Evolutionary conservation across 2,113 vertebrate species (phyloP).

Genomic region (Cynocephalus volans): DNA sequence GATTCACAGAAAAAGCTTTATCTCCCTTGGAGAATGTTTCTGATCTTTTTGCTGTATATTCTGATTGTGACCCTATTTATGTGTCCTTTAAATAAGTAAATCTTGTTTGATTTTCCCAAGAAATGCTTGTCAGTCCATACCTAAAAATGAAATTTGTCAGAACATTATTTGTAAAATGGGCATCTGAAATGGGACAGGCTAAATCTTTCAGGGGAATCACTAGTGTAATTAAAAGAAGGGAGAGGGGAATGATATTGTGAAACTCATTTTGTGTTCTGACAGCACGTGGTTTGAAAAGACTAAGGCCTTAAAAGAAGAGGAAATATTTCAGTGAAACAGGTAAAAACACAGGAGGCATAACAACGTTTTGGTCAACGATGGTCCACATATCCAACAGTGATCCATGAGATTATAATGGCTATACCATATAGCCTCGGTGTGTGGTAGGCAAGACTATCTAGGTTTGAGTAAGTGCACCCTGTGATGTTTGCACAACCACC

Average conservation of each 20-base stretch:
- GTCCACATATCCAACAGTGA: too few relatives aligned
- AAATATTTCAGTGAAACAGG: neutral
- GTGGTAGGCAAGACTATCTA: too few relatives aligned
- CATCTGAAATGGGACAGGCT: neutral
- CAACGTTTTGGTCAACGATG: too few relatives aligned
- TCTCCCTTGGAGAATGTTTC: neutral
- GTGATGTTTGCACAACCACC: too few relatives aligned
- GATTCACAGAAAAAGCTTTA: neutral
- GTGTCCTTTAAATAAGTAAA: neutral
- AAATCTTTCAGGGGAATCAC: neutral
- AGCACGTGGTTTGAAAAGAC: neutral
- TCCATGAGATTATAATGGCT: too few relatives aligned
- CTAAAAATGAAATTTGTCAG: neutral
- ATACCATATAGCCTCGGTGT: too few relatives aligned
- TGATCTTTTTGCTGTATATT: neutral
- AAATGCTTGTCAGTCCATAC: neutral
- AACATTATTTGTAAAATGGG: neutral
- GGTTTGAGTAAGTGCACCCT: too few relatives aligned
- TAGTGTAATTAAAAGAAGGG: neutral
- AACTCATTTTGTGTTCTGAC: neutral
- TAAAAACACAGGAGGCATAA: too few relatives aligned
- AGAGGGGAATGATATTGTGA: neutral
- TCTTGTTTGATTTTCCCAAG: neutral
- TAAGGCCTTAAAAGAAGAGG: neutral
- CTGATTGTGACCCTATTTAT: neutral